Conservation (phyloP, 1,140 invertebrate species). For the Drosophila rufa region DNA sequence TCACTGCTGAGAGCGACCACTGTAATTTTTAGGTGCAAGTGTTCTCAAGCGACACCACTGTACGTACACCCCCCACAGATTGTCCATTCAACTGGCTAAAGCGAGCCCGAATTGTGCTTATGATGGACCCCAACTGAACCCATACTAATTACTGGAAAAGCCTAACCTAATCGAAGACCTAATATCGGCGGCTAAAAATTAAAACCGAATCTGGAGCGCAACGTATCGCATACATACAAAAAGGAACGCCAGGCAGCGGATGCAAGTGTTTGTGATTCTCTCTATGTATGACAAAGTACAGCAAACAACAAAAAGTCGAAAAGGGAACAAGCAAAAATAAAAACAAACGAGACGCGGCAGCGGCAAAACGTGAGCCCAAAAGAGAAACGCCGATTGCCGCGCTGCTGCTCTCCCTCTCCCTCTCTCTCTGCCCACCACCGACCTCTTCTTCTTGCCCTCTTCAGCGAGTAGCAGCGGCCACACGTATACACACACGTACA, state of each 20-base stretch:
- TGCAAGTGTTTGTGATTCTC: constrained; percentile 37
- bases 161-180: constrained; percentile 3
- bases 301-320: constrained; percentile 82
- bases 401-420: constrained; percentile 2
- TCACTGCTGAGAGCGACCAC: not conserved
- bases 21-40: not conserved
- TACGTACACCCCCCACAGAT: not conserved
- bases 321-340: constrained; percentile 80
- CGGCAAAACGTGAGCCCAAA: constrained; percentile 69
- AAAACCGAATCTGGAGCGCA: constrained; percentile 51
- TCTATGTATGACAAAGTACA: constrained; percentile 72
- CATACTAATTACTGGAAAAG: constrained; percentile 7
- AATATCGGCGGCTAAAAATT: constrained; percentile 24
- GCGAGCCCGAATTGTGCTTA: not conserved
- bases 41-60: constrained; percentile 6
- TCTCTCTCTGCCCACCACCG: constrained; percentile 9
- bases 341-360: constrained; percentile 79
- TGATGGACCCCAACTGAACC: constrained; percentile 6
- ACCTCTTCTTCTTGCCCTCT: constrained; percentile 17
- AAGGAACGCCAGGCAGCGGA: constrained; percentile 12
- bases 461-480: constrained; percentile 51
- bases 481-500: constrained; percentile 48
- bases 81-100: constrained; percentile 12
- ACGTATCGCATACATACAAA: constrained; percentile 36
- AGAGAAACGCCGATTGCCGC: constrained; percentile 49